Evolutionary conservation across 2,888 invertebrate genomes (phyloP).

Genomic region (Doris montereyensis): DNA sequence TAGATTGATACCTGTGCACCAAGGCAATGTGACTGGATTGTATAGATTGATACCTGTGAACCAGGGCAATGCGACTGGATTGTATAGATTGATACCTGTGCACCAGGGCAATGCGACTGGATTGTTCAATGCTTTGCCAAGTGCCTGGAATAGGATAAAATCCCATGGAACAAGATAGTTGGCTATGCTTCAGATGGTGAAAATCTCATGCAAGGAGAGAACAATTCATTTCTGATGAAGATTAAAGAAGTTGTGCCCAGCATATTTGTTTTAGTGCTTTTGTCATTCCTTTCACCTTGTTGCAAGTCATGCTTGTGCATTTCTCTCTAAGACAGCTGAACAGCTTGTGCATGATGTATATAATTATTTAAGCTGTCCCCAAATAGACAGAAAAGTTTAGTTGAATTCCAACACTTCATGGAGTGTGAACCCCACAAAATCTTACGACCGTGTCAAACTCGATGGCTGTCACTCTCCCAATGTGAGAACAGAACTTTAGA

Average conservation of each 20-base stretch:
- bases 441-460: slow-evolving; percentile 31
- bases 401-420: slow-evolving; percentile 17
- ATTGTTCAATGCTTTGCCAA: background rate
- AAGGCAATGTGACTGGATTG: no score
- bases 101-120: background rate
- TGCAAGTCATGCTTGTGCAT: slow-evolving; percentile 1
- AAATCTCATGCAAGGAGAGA: slow-evolving; percentile 7
- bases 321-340: background rate
- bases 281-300: slow-evolving; percentile 1
- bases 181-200: slow-evolving; percentile 10
- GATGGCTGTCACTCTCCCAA: slow-evolving; percentile 45
- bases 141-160: background rate
- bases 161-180: background rate
- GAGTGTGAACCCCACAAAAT: slow-evolving; percentile 27
- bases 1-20: no score
- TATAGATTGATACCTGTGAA: no score
- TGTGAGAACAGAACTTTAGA: slow-evolving; percentile 41
- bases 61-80: no score
- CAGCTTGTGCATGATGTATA: slow-evolving; percentile 4
- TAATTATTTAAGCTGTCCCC: slow-evolving; percentile 11
- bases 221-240: background rate
- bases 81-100: no score
- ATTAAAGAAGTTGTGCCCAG: slow-evolving; percentile 2
- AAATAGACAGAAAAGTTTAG: background rate
- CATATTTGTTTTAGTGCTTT: background rate